A percentile compares a stretch with the other conserved stretches of the same genome.
These are phyloP conservation scores for Syngnathus rostellatus DNA, from an alignment of 2,797 vertebrate species.

Conservation along the genomic window DNA sequence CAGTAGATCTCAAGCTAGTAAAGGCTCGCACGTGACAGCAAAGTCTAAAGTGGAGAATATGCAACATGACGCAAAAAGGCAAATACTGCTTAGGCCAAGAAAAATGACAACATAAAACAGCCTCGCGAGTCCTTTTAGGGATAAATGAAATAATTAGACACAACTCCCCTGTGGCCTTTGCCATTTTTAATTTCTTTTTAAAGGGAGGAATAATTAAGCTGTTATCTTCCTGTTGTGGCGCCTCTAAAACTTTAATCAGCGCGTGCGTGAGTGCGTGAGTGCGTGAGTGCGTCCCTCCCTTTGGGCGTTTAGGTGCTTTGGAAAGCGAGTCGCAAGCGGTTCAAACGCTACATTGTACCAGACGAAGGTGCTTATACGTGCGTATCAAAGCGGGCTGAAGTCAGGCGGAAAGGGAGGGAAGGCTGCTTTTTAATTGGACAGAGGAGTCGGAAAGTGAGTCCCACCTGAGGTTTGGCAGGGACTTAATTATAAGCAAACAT, in stretches of 20 bases:
- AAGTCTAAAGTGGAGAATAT: conserved; percentile 17
- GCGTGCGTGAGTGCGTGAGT: no score
- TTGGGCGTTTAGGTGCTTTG: conserved; percentile 63
- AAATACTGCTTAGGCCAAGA: conserved; percentile 34
- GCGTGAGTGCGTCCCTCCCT: conserved; percentile 57
- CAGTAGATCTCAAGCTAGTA: conserved; percentile 38
- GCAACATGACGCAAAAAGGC: conserved; percentile 32
- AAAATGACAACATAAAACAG: conserved; percentile 53
- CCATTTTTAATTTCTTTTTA: conserved; percentile 66
- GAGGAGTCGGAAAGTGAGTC: conserved; percentile 56
- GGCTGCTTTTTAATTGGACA: conserved; percentile 67
- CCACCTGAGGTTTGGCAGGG: conserved; percentile 60
- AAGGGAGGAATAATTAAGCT: conserved; percentile 65
- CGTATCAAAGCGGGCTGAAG: conserved; percentile 39
- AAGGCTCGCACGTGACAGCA: conserved; percentile 19
- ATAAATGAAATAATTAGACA: conserved; percentile 77
- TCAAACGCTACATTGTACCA: conserved; percentile 25
- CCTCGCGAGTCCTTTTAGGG: conserved; percentile 68
- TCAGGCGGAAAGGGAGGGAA: conserved; percentile 22
- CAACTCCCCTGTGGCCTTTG: conserved; percentile 63
- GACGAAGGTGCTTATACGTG: conserved; percentile 43
- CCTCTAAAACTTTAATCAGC: conserved; percentile 73
- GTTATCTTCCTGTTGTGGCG: conserved; percentile 46
- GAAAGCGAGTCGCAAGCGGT: conserved; percentile 37
- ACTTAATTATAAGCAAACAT: conserved; percentile 73